A percentile compares a stretch with the other conserved stretches of the same genome.
Evolutionary conservation across 2,797 vertebrate genomes (phyloP).

Genomic region (Caiman crocodilus): DNA sequence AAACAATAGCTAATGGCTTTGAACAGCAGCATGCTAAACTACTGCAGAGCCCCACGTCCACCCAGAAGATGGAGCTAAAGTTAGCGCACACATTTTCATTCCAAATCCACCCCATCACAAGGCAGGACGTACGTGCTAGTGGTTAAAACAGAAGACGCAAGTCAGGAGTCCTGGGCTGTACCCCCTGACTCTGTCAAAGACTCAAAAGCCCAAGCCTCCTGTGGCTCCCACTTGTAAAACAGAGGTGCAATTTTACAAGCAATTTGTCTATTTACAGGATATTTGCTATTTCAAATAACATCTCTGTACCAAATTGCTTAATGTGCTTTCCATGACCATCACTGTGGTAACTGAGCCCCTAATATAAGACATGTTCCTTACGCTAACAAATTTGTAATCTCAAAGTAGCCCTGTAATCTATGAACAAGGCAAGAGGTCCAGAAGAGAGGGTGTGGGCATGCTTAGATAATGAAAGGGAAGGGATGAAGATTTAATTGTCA

Average conservation of each 20-base stretch:
- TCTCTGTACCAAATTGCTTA: not conserved
- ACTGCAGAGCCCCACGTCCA: not conserved
- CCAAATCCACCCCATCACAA: not conserved
- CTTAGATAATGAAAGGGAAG: not conserved
- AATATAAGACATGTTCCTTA: fast-evolving
- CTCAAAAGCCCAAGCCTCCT: fast-evolving
- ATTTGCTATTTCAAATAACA: not conserved
- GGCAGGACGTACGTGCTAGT: not conserved
- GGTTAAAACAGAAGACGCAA: not conserved
- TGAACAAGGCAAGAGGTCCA: fast-evolving
- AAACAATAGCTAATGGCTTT: not conserved
- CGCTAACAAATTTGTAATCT: not conserved
- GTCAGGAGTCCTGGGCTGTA: not conserved
- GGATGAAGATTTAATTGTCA: fast-evolving
- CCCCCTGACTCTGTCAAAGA: not conserved
- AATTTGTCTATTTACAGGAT: not conserved
- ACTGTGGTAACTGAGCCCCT: not conserved
- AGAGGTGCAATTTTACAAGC: not conserved
- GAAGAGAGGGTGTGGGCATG: not conserved
- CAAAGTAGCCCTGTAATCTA: not conserved
- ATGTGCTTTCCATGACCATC: not conserved
- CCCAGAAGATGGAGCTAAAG: not conserved
- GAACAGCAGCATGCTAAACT: not conserved
- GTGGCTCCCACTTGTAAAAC: not conserved
- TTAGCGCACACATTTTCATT: not conserved